A percentile compares a stretch with the other conserved stretches of the same genome.
Evolutionary conservation across 2,113 vertebrate genomes (phyloP).

Genomic region (Lepisosteus osseus): DNA sequence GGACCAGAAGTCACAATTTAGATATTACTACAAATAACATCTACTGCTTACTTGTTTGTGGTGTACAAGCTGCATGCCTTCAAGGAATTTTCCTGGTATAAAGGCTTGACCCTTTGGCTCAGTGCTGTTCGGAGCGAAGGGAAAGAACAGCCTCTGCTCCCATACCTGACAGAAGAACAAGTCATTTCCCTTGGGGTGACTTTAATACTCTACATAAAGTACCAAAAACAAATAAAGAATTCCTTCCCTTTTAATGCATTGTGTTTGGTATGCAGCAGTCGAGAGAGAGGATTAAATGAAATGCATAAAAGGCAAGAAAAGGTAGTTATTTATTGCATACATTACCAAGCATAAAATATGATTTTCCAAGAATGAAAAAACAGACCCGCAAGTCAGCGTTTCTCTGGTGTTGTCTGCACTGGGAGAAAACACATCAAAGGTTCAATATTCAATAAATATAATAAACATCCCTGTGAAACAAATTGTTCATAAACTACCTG

Average conservation of each 20-base stretch:
- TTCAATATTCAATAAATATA: conserved; percentile 91
- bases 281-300: conserved; percentile 24
- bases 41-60: conserved; percentile 32
- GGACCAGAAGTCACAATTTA: background rate
- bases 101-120: conserved; percentile 33
- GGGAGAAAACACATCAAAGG: conserved; percentile 72
- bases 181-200: conserved; percentile 21
- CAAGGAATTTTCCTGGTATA: conserved; percentile 18
- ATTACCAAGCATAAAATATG: conserved; percentile 34
- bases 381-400: conserved; percentile 76
- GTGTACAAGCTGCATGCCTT: conserved; percentile 22
- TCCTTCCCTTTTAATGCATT: conserved; percentile 5
- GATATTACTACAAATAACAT: conserved; percentile 3
- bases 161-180: conserved; percentile 28
- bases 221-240: conserved; percentile 16
- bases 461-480: conserved; percentile 95
- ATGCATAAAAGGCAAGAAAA: conserved; percentile 31
- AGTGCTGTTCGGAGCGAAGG: conserved; percentile 36
- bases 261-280: conserved; percentile 24
- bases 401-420: conserved; percentile 70
- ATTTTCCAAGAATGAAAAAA: conserved; percentile 52
- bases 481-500: conserved; percentile 98
- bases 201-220: conserved; percentile 14
- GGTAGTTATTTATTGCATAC: conserved; percentile 41
- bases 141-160: conserved; percentile 40